Base-by-base conservation (phyloP, 2,888 invertebrate species). In the Thysanoteuthis rhombus region DNA sequence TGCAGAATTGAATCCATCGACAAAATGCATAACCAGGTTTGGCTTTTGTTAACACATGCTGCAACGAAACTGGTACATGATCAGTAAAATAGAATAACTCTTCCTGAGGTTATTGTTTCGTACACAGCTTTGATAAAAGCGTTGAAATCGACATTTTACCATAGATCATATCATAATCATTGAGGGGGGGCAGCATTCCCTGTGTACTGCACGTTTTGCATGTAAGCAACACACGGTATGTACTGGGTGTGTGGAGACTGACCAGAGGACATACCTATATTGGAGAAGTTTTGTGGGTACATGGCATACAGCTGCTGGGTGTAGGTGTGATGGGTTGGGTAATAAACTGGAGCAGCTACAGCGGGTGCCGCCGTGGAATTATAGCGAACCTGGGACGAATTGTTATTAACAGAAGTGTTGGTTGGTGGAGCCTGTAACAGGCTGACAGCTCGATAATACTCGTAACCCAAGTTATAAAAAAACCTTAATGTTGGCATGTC, bases 401-500 rank as follows among this genome's bases (percentile, higher is more conserved):
- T 40, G 22, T 40, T 45, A 92, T 32, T 39, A 28, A 45, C 32
- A 32, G 92, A 19, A n/a, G 42, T 19, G 39, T 92, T 92, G 32
- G 42, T 40, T 36, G 36, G 16, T 75, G 75, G 75, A 10, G 40
- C n/a, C 32, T 92, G 92, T 39, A 92, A 40, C 58, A 58, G 40
- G 12, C 93, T 93, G 1, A 93, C 93, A 42, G 92, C 92, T 42
- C 45, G 40, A 45, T 92, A 45, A 36, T 92, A 92, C 22, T 93
- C 93, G 39, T 36, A 93, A 58, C 93, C 93, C 2, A 93, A 38
- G 32, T 93, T 93, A 36, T 93, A 93, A 38, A 93, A 93, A 25
- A 47, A 93, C 22, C 93, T 93, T 38, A 93, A n/a, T 45, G 92
- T 92, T 32, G 47, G 32, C 52, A 93, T 36, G 47, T 93, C 93